Evolutionary conservation across 2,888 invertebrate genomes (phyloP).

Genomic region (Melieria omissa): DNA sequence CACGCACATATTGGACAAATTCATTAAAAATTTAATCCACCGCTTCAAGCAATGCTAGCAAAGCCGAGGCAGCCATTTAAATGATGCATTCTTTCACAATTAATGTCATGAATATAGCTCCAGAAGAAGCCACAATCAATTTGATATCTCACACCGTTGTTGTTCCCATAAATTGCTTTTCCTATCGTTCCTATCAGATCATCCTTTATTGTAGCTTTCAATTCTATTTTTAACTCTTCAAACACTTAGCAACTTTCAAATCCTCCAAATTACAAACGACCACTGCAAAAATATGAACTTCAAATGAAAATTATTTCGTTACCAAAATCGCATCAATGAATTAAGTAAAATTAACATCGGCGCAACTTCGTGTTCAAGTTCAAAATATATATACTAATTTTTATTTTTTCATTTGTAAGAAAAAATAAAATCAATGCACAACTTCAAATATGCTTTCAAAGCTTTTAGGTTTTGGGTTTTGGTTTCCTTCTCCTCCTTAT

Average conservation of each 20-base stretch:
- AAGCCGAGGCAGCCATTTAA: too few species aligned
- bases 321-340: not conserved
- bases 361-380: slow-evolving; percentile 10
- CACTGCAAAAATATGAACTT: not conserved
- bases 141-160: too few species aligned
- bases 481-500: not conserved
- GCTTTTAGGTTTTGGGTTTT: not conserved
- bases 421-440: slow-evolving; percentile 20
- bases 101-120: too few species aligned
- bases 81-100: too few species aligned
- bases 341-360: not conserved
- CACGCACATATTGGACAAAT: too few species aligned
- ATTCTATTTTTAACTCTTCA: not conserved
- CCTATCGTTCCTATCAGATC: too few species aligned
- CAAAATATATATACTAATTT: slow-evolving; percentile 26
- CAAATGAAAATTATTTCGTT: not conserved
- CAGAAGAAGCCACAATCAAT: too few species aligned
- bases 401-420: slow-evolving; percentile 19
- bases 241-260: not conserved
- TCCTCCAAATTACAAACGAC: not conserved
- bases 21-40: too few species aligned
- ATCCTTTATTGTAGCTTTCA: too few species aligned
- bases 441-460: slow-evolving; percentile 11
- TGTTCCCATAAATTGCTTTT: too few species aligned
- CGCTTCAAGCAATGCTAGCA: too few species aligned